Base-by-base conservation (phyloP, 2,797 vertebrate species). In the Platyrinchus mystaceus region DNA sequence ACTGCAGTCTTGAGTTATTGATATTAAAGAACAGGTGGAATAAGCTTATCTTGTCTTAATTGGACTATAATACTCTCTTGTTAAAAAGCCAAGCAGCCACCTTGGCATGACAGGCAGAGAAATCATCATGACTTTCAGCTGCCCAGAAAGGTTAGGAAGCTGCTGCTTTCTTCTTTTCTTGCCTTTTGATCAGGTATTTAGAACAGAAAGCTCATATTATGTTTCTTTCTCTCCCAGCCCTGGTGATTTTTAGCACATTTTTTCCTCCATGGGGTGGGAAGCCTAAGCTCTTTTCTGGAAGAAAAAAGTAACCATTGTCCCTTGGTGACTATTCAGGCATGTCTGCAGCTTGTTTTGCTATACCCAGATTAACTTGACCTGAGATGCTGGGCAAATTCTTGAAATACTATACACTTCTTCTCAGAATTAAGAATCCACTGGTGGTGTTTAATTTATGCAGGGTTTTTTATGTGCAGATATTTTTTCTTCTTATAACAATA, bases 11-110 rank as follows among this genome's bases (percentile, higher is more conserved):
- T 67, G 70, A 87, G 59, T 87, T 96, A 86, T 23, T 86, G 67
- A 84, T 78, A 91, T 94, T 89, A 89, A 94, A 95, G 95, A 94
- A 77, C 89, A 95, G 91, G 94, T 95, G 92, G 82, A 94, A 92
- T 53, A 95, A 86, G 81, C 87, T 96, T 95, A 93, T 93, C 64
- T 83, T 92, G n/a, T 75, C 97, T 96, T 97, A 96, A 97, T 96
- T 95, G 95, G 73, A 67, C 94, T 96, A 79, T 80, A 96, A 96
- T 95, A 92, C 87, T 93, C 41, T 87, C 77, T 94, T 87, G 94
- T 92, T 96, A 97, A 90, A 89, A 96, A 97, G 92, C 62, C 95
- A 96, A 87, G 46, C 96, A 96, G 58, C 26, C 47, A 89, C 68
- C 77, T 85, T 80, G 91, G 76, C 80, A 89, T 94, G 79, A 87